These are phyloP conservation scores for Corythornis cristatus DNA, from an alignment of 2,113 vertebrate genomes.

Conservation along the genomic window DNA sequence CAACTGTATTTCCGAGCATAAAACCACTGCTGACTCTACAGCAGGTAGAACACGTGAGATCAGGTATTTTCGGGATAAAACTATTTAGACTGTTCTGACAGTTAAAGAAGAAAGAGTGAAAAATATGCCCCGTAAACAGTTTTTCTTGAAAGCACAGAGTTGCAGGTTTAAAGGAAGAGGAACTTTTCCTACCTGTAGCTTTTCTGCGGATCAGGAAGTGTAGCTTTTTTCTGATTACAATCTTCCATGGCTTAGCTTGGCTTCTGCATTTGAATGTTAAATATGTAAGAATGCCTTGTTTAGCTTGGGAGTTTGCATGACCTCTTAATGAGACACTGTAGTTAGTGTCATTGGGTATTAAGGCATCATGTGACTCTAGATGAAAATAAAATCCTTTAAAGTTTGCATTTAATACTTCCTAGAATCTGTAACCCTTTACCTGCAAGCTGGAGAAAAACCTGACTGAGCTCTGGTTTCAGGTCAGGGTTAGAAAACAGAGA, in stretches of 20 bases:
- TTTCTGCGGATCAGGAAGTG: slow-evolving; percentile 25
- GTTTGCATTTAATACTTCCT: slow-evolving; percentile 72
- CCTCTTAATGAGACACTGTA: slow-evolving; percentile 71
- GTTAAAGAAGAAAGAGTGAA: neutral
- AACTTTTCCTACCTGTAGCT: slow-evolving; percentile 66
- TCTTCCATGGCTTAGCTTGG: slow-evolving; percentile 77
- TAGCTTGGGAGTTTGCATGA: slow-evolving; percentile 72
- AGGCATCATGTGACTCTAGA: slow-evolving; percentile 71
- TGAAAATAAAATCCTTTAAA: slow-evolving; percentile 73
- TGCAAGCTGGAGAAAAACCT: slow-evolving; percentile 25
- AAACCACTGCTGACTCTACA: neutral
- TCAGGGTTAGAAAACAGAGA: neutral
- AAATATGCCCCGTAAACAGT: neutral
- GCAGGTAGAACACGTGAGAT: slow-evolving; percentile 21
- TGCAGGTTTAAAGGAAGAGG: neutral
- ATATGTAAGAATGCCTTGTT: slow-evolving; percentile 69
- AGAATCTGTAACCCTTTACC: slow-evolving; percentile 74
- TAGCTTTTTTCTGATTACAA: slow-evolving; percentile 62
- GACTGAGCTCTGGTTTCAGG: neutral
- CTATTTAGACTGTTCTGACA: neutral
- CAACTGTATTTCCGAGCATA: neutral
- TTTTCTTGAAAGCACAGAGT: neutral
- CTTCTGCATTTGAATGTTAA: slow-evolving; percentile 75
- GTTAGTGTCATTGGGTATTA: slow-evolving; percentile 77
- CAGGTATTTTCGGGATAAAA: neutral